Percentiles rank a stretch among this genome's conserved stretches.
phyloP scores from a whole-genome alignment of 2,888 invertebrate species.

The Lochmaea crataegi region DNA sequence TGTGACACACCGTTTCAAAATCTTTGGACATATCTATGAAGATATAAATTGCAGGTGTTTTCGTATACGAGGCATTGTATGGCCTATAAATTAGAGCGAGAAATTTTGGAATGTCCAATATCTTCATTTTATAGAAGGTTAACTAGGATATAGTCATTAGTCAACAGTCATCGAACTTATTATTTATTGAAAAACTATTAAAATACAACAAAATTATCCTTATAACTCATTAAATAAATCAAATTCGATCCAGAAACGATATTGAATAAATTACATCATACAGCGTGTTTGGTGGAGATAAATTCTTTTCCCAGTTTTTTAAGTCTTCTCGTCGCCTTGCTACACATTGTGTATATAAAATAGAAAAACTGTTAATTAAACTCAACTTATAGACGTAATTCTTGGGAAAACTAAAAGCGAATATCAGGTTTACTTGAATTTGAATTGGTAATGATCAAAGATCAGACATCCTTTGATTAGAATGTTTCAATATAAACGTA shows the following conservation, averaged over 20 bases:
- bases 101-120: too few species aligned
- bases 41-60: too few species aligned
- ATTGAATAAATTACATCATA: background rate
- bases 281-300: background rate
- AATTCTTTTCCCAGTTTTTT: background rate
- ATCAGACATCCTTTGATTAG: conserved; percentile 37
- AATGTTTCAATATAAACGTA: conserved; percentile 35
- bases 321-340: background rate
- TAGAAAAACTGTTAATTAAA: conserved; percentile 1
- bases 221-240: too few species aligned
- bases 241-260: background rate
- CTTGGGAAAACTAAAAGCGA: conserved; percentile 34
- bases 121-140: too few species aligned
- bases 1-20: too few species aligned
- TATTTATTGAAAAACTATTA: too few species aligned
- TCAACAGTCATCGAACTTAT: too few species aligned
- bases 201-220: too few species aligned
- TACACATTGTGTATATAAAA: background rate
- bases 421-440: conserved; percentile 27
- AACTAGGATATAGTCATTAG: too few species aligned
- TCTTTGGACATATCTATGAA: too few species aligned
- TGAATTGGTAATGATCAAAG: conserved; percentile 39
- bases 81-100: too few species aligned
- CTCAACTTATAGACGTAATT: background rate
- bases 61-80: too few species aligned